phyloP scores from a whole-genome alignment of 2,113 vertebrate species.

The Hassar affinis region DNA sequence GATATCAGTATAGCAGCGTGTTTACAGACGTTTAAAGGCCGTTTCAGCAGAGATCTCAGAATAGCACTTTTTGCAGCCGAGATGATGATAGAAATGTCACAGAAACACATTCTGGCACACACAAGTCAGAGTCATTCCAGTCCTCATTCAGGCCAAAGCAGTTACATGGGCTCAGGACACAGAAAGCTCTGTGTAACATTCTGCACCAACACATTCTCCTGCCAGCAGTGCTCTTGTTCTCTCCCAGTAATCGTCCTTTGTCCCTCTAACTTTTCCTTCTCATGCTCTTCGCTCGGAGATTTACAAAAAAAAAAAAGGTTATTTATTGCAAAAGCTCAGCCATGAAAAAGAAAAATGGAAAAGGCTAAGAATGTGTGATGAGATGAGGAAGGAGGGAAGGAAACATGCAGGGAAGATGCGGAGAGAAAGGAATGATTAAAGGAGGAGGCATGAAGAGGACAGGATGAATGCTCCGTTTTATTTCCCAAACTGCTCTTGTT shows the following conservation, averaged over 20 bases:
- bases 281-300: constrained; percentile 28
- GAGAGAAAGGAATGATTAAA: constrained; percentile 52
- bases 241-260: background rate
- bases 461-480: constrained; percentile 36
- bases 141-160: background rate
- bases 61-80: background rate
- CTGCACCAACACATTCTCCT: background rate
- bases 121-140: constrained; percentile 25
- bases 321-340: constrained; percentile 20
- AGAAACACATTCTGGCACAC: constrained; percentile 54
- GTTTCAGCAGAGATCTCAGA: background rate
- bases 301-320: background rate
- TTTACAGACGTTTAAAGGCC: background rate
- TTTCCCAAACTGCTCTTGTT: constrained; percentile 66
- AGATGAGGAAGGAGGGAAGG: constrained; percentile 28
- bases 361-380: constrained; percentile 19
- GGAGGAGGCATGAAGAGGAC: constrained; percentile 36
- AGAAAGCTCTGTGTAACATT: constrained; percentile 30
- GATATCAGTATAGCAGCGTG: background rate
- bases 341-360: constrained; percentile 8
- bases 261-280: constrained; percentile 22
- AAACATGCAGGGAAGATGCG: constrained; percentile 44
- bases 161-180: constrained; percentile 4
- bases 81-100: constrained; percentile 42
- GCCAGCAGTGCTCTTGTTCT: constrained; percentile 21